Evolutionary conservation across 2,113 vertebrate species (phyloP).

Genomic region (Pterocles orientalis): DNA sequence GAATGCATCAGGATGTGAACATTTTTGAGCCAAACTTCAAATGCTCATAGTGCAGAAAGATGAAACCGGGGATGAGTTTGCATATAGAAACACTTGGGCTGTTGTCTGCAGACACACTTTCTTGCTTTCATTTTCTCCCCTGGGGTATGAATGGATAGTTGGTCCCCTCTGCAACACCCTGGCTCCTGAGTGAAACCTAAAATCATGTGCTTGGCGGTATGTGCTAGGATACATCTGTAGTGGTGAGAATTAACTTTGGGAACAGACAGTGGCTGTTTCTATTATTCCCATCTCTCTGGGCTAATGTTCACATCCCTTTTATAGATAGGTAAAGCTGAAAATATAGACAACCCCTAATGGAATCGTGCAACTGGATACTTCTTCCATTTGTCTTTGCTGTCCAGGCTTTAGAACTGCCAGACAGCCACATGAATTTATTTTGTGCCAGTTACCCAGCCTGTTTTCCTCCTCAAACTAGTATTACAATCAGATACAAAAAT

Average conservation of each 20-base stretch:
- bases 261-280: background rate
- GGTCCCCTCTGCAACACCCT: background rate
- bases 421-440: background rate
- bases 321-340: background rate
- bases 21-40: background rate
- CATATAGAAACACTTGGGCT: background rate
- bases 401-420: background rate
- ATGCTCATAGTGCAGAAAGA: background rate
- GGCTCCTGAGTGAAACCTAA: background rate
- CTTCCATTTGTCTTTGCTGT: background rate
- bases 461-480: background rate
- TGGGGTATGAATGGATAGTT: background rate
- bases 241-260: background rate
- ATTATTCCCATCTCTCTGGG: background rate
- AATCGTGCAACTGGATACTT: fast-evolving
- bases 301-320: background rate
- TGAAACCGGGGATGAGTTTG: background rate
- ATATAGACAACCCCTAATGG: fast-evolving
- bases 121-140: background rate
- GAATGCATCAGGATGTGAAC: background rate
- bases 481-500: background rate
- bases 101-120: background rate
- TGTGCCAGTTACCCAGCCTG: background rate
- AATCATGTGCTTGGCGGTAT: background rate
- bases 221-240: background rate